A percentile compares a stretch with the other conserved stretches of the same genome.
These are phyloP conservation scores for Parapristionchus giblindavisi DNA, from an alignment of 2,888 invertebrate genomes.

Conservation along the genomic window DNA sequence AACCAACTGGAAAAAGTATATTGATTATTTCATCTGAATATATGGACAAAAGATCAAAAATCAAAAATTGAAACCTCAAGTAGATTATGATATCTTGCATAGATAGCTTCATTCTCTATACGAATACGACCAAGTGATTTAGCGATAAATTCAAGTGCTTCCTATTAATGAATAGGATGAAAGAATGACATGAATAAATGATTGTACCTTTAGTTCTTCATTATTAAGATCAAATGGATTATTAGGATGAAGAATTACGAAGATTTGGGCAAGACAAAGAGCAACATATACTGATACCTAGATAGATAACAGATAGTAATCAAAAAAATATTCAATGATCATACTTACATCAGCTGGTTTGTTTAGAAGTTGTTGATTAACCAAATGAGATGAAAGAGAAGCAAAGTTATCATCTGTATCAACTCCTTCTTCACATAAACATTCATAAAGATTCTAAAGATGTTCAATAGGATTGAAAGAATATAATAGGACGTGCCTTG, in stretches of 20 bases:
- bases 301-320: not conserved
- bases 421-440: constrained; percentile 1
- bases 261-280: constrained; percentile 11
- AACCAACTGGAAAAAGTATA: not conserved
- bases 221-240: constrained; percentile 20
- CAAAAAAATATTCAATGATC: not conserved
- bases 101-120: constrained; percentile 5
- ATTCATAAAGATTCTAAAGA: not conserved
- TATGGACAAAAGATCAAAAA: not conserved
- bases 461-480: not conserved
- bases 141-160: constrained; percentile 3
- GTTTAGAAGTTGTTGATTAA: not conserved
- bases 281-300: constrained; percentile 18
- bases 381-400: not conserved
- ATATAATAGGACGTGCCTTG: no score
- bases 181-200: not conserved
- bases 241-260: not conserved
- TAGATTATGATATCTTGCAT: constrained; percentile 17
- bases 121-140: constrained; percentile 19
- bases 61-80: no score
- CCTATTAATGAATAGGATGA: not conserved
- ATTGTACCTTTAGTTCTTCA: constrained; percentile 2
- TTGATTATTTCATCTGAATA: not conserved
- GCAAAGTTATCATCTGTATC: constrained; percentile 10
- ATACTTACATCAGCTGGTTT: constrained; percentile 19